Percentiles rank a stretch among this genome's conserved stretches.
Evolutionary conservation across 2,888 invertebrate genomes (phyloP).

Genomic region (Orgyia antiqua): DNA sequence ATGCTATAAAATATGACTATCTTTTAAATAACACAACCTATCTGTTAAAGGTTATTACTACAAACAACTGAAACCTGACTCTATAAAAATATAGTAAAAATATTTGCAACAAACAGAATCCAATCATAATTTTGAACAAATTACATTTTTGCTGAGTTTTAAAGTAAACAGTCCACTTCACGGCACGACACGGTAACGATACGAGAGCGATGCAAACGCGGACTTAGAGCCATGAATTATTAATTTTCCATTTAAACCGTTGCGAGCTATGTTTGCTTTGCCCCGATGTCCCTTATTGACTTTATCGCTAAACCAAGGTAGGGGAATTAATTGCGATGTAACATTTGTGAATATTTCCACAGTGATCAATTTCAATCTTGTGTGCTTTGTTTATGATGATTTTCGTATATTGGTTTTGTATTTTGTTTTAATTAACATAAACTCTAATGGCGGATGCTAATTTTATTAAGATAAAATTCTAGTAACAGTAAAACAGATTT

Average conservation of each 20-base stretch:
- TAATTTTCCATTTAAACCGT: constrained; percentile 42
- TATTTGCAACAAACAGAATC: constrained; percentile 24
- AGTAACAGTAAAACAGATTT: too few relatives aligned
- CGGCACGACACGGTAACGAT: constrained; percentile 21
- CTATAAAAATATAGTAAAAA: constrained; percentile 19
- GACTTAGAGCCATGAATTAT: constrained; percentile 41
- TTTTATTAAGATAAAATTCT: too few relatives aligned
- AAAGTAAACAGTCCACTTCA: constrained; percentile 25
- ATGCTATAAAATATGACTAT: too few relatives aligned
- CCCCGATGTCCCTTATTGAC: constrained; percentile 40
- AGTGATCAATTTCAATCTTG: constrained; percentile 22
- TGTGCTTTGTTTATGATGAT: too few relatives aligned
- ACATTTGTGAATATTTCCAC: constrained; percentile 19
- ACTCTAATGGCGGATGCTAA: too few relatives aligned
- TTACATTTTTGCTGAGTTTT: constrained; percentile 25
- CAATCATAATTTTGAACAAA: constrained; percentile 29
- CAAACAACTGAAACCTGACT: constrained; percentile 4
- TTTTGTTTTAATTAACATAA: too few relatives aligned
- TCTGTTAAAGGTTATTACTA: too few relatives aligned
- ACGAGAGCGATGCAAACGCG: constrained; percentile 19
- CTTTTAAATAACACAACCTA: too few relatives aligned
- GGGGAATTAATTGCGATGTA: constrained; percentile 33
- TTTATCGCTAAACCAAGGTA: constrained; percentile 32
- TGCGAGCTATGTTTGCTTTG: constrained; percentile 35
- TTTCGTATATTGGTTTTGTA: too few relatives aligned